These are phyloP conservation scores for Corythoichthys intestinalis DNA, from an alignment of 2,113 vertebrate genomes.

Conservation along the genomic window DNA sequence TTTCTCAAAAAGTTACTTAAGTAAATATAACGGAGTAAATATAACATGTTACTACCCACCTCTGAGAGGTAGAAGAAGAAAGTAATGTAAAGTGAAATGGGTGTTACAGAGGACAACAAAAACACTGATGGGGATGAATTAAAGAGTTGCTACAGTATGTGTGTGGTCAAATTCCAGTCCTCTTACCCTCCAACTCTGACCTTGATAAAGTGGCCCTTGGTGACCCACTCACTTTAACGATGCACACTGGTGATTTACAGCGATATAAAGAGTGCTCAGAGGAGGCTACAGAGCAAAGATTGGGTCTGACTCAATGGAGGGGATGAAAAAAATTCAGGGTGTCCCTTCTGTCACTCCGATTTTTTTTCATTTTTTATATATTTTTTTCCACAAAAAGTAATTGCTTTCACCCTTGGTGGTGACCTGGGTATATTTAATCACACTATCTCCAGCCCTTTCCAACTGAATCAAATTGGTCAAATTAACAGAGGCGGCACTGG, in stretches of 20 bases:
- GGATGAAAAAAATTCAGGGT: constrained; percentile 30
- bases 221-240: constrained; percentile 66
- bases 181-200: constrained; percentile 59
- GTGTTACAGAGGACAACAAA: constrained; percentile 50
- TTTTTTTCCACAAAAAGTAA: constrained; percentile 58
- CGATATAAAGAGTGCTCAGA: constrained; percentile 39
- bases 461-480: constrained; percentile 76
- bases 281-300: constrained; percentile 39
- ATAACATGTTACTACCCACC: too few species aligned
- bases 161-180: constrained; percentile 16
- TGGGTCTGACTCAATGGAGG: constrained; percentile 15
- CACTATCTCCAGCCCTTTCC: constrained; percentile 62
- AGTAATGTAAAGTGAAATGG: constrained; percentile 27
- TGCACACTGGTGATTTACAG: constrained; percentile 62
- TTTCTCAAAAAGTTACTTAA: too few species aligned
- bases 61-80: too few species aligned
- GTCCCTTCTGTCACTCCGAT: constrained; percentile 45
- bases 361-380: constrained; percentile 62
- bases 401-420: constrained; percentile 75
- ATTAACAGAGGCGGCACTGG: constrained; percentile 66
- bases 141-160: constrained; percentile 21
- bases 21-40: too few species aligned
- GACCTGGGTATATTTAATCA: constrained; percentile 79
- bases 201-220: constrained; percentile 65
- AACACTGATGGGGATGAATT: constrained; percentile 45